phyloP scores from a whole-genome alignment of 2,888 invertebrate genomes.

The Callinectes sapidus region DNA sequence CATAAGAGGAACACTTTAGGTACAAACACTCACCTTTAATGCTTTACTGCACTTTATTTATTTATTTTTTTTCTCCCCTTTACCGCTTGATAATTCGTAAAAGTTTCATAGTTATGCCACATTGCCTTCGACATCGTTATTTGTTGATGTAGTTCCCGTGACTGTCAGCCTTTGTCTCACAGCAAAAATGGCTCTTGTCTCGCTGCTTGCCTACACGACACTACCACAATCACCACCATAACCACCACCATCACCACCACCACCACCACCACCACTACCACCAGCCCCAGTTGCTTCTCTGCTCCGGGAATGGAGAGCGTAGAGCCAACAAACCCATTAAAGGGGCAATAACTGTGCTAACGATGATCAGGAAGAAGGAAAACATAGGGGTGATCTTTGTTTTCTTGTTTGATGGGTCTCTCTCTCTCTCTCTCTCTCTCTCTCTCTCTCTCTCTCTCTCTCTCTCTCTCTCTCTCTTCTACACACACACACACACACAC shows the following conservation, averaged over 20 bases:
- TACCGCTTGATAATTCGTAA: neutral
- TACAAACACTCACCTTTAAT: neutral
- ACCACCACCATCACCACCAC: neutral
- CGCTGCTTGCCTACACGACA: conserved; percentile 2
- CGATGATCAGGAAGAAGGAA: conserved; percentile 7
- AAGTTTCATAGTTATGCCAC: neutral
- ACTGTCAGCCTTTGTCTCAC: neutral
- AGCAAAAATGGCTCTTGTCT: neutral
- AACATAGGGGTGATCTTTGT: conserved; percentile 34
- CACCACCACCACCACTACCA: conserved; percentile 18
- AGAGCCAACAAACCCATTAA: conserved; percentile 29
- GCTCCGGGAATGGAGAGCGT: neutral
- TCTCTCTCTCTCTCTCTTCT: neutral
- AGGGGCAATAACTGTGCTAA: neutral
- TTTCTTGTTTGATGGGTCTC: neutral
- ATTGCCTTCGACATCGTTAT: neutral
- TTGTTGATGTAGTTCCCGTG: neutral
- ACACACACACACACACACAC: neutral
- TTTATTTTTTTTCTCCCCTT: neutral
- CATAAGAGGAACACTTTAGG: neutral
- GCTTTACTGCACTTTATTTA: neutral
- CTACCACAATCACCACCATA: conserved; percentile 9
- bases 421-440: neutral
- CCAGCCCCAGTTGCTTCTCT: neutral
- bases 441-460: neutral